Evolutionary conservation across 2,797 vertebrate genomes (phyloP), one percentile per base, ranked within the genome.

Genomic region (Enteromius viviparus): DNA sequence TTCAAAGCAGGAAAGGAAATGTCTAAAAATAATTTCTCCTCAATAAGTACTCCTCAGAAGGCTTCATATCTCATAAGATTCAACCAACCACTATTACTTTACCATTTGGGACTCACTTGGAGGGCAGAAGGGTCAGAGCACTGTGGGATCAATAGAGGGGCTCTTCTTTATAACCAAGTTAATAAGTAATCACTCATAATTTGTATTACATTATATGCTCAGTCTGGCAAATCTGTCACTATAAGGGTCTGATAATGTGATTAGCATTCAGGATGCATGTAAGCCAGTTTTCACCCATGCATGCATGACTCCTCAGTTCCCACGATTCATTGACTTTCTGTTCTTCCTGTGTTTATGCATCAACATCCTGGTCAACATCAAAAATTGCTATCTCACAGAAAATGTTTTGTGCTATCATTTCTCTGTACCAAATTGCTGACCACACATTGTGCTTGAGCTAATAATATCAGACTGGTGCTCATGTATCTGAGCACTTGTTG

Each of bases 51-150:
- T 88, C 68, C 51, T 55, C 83, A 62, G 81, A 69, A 90, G 84
- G 84, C 88, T 89, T 91, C 76, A 84, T 85, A 87, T 91, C 88
- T 91, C 85, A 85, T 69, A 84, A 84, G 86, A 90, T 86, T 79
- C 76, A 49, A 80, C 66, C 45, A 40, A 40, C 45, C 53, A 81
- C 89, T 85, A 83, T 86, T 80, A 68, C 49, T 72, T 77, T 66
- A 68, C 74, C 71, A 60, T 69, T 23, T 5, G 14, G 2, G 12
- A 85, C 45, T 40, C 77, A 40, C 58, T 87, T 80, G 40, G 81
- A 81, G 77, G 85, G 82, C 68, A 55, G 86, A 55, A 51, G 85
- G 78, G 87, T 90, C 76, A 85, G 87, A 81, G 83, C 87, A 78
- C 84, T 84, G 19, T 76, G 85, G 85, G 87, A 92, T 91, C 89